Evolutionary conservation across 2,888 invertebrate genomes (phyloP).

Genomic region (Ischnus inquisitorius): DNA sequence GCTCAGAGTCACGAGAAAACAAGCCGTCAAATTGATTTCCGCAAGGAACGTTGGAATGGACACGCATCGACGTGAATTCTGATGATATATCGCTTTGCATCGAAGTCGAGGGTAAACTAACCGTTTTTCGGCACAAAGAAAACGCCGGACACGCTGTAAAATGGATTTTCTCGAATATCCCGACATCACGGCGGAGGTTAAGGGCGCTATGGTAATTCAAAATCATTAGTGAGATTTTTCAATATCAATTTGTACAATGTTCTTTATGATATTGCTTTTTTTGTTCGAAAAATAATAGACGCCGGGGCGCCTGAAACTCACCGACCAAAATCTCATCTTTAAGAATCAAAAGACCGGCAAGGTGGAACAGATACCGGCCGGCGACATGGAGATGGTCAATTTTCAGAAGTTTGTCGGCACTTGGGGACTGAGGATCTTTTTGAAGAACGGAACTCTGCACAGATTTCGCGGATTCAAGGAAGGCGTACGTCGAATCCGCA

Average conservation of each 20-base stretch:
- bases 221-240: background rate
- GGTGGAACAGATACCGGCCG: slow-evolving; percentile 94
- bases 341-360: slow-evolving; percentile 99
- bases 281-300: slow-evolving; percentile 88
- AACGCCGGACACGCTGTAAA: slow-evolving; percentile 62
- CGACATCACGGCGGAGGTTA: slow-evolving; percentile 93
- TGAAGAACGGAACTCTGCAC: slow-evolving; percentile 95
- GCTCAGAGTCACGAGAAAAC: background rate
- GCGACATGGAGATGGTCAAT: slow-evolving; percentile 95
- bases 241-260: slow-evolving; percentile 15
- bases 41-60: background rate
- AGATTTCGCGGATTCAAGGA: slow-evolving; percentile 98
- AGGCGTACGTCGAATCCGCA: slow-evolving; percentile 85
- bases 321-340: slow-evolving; percentile 95
- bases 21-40: slow-evolving; percentile 3
- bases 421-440: slow-evolving; percentile 95
- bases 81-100: background rate
- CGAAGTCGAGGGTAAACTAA: slow-evolving; percentile 23
- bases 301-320: slow-evolving; percentile 96
- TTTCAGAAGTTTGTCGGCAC: slow-evolving; percentile 97
- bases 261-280: slow-evolving; percentile 24
- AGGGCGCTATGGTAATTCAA: slow-evolving; percentile 93
- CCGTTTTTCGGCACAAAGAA: slow-evolving; percentile 30
- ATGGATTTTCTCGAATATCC: slow-evolving; percentile 96
- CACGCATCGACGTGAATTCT: slow-evolving; percentile 12